Conservation (phyloP, 2,797 vertebrate genomes). For the Euphonia xanthogaster region DNA sequence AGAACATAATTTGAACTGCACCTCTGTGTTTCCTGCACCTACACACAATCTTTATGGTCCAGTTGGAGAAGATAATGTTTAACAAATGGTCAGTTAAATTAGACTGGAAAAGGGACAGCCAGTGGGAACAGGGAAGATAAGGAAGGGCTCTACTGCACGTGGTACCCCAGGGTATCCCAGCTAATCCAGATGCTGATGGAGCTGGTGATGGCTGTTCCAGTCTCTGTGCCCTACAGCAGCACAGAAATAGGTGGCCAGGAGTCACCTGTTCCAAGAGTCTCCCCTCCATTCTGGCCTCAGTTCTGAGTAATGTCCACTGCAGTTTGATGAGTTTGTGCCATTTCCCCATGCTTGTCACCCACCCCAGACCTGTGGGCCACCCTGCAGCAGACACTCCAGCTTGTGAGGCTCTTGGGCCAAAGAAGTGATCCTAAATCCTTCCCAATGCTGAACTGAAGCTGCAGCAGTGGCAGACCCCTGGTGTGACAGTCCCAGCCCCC, state of each 20-base stretch:
- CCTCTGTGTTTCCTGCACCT: not conserved
- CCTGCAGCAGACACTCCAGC: not conserved
- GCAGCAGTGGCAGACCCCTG: not conserved
- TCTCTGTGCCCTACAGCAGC: not conserved
- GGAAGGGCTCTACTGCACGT: not conserved
- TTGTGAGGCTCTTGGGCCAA: not conserved
- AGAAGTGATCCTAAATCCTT: not conserved
- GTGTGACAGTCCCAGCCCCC: not conserved
- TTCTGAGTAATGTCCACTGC: not conserved
- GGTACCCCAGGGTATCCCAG: not conserved
- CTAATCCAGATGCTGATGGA: not conserved
- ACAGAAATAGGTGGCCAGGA: not conserved
- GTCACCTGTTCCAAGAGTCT: not conserved
- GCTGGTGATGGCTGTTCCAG: not conserved
- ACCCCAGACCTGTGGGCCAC: not conserved
- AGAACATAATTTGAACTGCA: not conserved
- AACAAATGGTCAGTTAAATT: not conserved
- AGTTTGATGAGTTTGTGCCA: rapidly evolving
- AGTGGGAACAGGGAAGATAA: not conserved
- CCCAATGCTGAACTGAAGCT: not conserved
- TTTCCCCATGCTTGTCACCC: not conserved
- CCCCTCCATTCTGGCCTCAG: not conserved
- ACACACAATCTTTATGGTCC: not conserved
- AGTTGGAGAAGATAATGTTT: not conserved
- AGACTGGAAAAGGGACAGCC: not conserved